A percentile compares a stretch with the other conserved stretches of the same genome.
Evolutionary conservation across 2,888 invertebrate species (phyloP).

Genomic region (Lithophane leautieri): DNA sequence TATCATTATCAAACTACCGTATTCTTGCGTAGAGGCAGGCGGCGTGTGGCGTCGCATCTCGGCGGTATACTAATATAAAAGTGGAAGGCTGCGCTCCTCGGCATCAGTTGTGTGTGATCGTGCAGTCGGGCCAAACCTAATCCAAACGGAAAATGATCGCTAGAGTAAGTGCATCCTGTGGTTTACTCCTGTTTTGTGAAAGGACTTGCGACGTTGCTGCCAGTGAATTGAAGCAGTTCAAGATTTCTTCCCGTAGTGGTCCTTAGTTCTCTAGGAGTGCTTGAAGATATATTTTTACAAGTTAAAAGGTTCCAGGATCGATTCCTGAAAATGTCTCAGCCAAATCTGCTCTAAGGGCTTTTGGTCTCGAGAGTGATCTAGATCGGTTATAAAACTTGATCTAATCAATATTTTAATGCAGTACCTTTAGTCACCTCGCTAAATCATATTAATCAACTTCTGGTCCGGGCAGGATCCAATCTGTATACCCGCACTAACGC

Average conservation of each 20-base stretch:
- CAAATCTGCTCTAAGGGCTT: background rate
- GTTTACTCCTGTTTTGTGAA: conserved; percentile 78
- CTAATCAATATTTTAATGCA: background rate
- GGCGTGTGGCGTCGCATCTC: conserved; percentile 84
- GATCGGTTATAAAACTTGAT: background rate
- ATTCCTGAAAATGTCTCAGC: conserved; percentile 11
- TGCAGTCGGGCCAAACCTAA: conserved; percentile 88
- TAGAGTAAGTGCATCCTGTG: conserved; percentile 86
- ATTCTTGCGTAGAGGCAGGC: conserved; percentile 84
- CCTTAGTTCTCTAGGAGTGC: conserved; percentile 8
- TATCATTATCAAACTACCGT: conserved; percentile 89
- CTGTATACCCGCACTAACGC: background rate
- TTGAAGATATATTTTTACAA: conserved; percentile 1
- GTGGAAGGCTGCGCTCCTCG: conserved; percentile 79
- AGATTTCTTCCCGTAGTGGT: conserved; percentile 18
- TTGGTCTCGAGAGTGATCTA: background rate
- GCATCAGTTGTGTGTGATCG: conserved; percentile 89
- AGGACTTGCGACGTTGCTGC: conserved; percentile 70
- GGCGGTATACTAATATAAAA: conserved; percentile 87
- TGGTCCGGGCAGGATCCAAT: conserved; percentile 30
- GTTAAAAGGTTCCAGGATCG: conserved; percentile 9
- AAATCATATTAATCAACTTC: background rate
- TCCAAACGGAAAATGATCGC: conserved; percentile 88
- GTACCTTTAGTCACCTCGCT: background rate
- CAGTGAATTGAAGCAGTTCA: conserved; percentile 43